Evolutionary conservation across 2,797 vertebrate species (phyloP).

Genomic region (Neomorphus geoffroyi): DNA sequence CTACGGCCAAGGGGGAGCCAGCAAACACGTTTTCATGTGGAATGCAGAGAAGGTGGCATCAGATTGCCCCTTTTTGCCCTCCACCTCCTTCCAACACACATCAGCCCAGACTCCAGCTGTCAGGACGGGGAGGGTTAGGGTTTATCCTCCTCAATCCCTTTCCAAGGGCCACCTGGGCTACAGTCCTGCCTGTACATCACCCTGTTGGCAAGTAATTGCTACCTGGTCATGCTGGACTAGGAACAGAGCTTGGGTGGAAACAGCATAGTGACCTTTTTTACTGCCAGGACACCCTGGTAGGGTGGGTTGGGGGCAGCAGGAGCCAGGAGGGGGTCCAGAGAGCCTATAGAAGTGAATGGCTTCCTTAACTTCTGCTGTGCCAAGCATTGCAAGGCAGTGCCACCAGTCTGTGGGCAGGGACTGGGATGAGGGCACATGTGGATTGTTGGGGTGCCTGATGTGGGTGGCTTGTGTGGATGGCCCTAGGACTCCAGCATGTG

Average conservation of each 20-base stretch:
- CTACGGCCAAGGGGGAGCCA: rapidly evolving
- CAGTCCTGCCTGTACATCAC: not conserved
- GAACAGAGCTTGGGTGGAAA: not conserved
- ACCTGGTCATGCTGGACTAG: not conserved
- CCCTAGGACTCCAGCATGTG: not conserved
- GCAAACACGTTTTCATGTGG: not conserved
- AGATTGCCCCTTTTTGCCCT: not conserved
- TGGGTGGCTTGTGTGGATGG: not conserved
- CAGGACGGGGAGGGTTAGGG: not conserved
- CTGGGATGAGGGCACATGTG: rapidly evolving
- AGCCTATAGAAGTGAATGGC: rapidly evolving
- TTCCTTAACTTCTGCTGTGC: not conserved
- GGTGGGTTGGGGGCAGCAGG: not conserved
- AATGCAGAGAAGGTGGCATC: not conserved
- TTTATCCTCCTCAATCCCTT: not conserved
- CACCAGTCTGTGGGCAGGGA: not conserved
- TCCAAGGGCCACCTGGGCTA: not conserved
- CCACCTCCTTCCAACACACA: not conserved
- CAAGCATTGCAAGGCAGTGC: not conserved
- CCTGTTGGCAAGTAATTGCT: not conserved
- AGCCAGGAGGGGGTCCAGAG: rapidly evolving
- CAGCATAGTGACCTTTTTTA: not conserved
- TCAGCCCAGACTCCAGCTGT: not conserved
- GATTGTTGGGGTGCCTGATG: not conserved
- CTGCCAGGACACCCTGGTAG: not conserved